Conservation (phyloP, 30 jellyfish, hydroid and myxozoan genomes). For the Aurelia sp. region DNA sequence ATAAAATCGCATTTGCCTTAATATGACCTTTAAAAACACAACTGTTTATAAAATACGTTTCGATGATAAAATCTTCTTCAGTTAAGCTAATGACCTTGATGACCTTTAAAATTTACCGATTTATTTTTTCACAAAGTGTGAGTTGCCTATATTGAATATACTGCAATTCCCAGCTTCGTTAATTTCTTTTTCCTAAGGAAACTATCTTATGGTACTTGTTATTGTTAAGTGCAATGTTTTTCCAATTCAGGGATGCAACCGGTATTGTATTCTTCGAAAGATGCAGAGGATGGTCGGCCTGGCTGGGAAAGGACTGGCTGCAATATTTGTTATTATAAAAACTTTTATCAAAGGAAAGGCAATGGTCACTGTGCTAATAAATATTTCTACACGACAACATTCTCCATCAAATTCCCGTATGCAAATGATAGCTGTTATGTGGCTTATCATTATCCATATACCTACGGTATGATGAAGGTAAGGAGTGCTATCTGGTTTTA, state of each 20-base stretch:
- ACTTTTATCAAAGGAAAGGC: conserved; percentile 59
- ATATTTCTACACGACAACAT: conserved; percentile 89
- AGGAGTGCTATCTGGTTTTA: background rate
- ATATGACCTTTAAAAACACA: no score
- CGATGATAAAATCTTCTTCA: no score
- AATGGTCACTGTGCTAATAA: conserved; percentile 44
- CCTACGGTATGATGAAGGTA: conserved; percentile 83
- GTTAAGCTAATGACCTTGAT: no score
- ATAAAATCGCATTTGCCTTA: no score
- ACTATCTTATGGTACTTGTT: no score
- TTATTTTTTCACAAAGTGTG: no score
- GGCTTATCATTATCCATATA: conserved; percentile 95
- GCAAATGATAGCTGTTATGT: conserved; percentile 87
- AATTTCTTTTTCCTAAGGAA: no score
- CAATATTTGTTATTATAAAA: conserved; percentile 90
- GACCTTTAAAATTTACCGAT: no score
- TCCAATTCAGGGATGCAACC: conserved; percentile 92
- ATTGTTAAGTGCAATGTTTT: background rate
- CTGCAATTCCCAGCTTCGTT: no score
- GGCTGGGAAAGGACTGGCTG: conserved; percentile 96
- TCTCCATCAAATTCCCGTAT: conserved; percentile 82
- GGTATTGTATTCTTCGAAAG: conserved; percentile 77
- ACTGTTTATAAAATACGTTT: no score
- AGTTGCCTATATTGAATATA: no score
- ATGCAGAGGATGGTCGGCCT: conserved; percentile 82